Conservation (phyloP, 2,888 invertebrate genomes). For the Eucera pruinosa region DNA sequence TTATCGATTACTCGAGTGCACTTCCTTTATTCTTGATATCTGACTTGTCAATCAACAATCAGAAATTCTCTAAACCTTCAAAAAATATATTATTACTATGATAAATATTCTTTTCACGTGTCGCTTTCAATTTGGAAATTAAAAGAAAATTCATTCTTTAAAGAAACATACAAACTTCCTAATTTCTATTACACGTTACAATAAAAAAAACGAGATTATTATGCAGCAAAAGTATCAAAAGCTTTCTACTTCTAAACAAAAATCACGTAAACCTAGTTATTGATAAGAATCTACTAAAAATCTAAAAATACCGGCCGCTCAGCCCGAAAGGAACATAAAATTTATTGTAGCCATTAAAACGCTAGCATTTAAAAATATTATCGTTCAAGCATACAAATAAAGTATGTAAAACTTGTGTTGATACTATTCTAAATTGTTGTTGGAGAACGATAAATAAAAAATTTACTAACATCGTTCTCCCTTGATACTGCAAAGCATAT, state of each 20-base stretch:
- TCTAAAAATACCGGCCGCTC: neutral
- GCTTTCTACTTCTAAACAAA: no score
- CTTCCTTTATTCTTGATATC: neutral
- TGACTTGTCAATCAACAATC: neutral
- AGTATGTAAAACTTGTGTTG: neutral
- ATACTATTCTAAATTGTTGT: neutral
- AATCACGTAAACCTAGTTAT: no score
- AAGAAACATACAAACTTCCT: neutral
- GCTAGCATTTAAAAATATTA: neutral
- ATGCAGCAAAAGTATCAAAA: no score
- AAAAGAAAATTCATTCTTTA: no score
- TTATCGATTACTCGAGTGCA: neutral
- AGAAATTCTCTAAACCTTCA: neutral
- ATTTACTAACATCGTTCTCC: neutral
- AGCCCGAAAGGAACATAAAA: neutral
- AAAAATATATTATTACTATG: neutral
- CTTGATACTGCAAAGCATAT: neutral
- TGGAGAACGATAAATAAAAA: neutral
- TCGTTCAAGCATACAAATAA: neutral
- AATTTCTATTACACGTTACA: neutral
- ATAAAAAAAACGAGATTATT: neutral
- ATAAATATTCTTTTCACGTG: neutral
- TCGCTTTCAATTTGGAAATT: no score
- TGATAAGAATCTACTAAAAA: neutral
- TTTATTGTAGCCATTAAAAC: neutral